Percentiles rank a stretch among this genome's conserved stretches.
Evolutionary conservation across 2,888 invertebrate genomes (phyloP).

Genomic region (Gortyna flavago): DNA sequence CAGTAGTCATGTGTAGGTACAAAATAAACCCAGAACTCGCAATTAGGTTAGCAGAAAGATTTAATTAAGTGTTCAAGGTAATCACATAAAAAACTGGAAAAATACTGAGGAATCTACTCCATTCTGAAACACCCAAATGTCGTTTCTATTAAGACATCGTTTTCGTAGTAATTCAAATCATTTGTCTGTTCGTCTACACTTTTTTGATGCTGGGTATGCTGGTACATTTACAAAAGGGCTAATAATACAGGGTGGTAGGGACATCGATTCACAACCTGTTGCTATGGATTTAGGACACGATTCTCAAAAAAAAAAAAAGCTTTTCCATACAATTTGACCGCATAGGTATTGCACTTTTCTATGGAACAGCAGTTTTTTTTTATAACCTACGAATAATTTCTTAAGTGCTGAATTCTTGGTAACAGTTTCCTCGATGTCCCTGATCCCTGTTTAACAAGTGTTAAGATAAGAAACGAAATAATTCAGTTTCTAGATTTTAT

Average conservation of each 20-base stretch:
- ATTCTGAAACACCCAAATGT: neutral
- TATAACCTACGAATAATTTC: no score
- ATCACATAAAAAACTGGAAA: neutral
- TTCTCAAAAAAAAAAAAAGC: neutral
- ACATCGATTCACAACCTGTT: neutral
- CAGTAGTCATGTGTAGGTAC: no score
- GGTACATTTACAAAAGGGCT: neutral
- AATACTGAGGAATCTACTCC: neutral
- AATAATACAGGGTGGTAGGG: neutral
- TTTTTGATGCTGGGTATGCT: neutral
- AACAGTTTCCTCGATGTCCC: neutral
- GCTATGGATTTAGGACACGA: neutral
- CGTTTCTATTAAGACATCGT: neutral
- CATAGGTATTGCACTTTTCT: neutral
- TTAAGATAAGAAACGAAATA: neutral
- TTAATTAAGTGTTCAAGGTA: neutral
- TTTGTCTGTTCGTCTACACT: neutral
- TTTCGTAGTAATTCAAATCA: neutral
- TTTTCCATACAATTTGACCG: neutral
- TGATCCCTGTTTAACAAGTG: neutral
- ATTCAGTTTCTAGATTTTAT: neutral
- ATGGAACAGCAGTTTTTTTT: no score
- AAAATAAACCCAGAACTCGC: neutral
- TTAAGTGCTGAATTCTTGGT: neutral
- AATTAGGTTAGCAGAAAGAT: neutral